Percentiles rank a stretch among this genome's conserved stretches.
Evolutionary conservation across 2,113 vertebrate species (phyloP).

Genomic region (Australoheros scitulus): DNA sequence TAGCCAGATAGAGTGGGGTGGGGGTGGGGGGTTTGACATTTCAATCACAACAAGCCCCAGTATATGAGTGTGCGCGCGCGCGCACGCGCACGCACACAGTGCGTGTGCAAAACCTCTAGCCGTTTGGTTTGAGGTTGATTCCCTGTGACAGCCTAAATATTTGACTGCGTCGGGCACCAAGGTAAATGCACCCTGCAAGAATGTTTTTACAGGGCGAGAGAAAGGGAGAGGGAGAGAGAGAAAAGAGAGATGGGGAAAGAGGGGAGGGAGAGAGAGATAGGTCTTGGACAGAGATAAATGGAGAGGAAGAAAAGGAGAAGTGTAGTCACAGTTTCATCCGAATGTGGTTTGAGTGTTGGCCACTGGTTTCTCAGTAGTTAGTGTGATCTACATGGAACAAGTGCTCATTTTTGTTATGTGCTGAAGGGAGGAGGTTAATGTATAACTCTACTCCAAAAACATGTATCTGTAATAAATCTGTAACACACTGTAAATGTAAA

Average conservation of each 20-base stretch:
- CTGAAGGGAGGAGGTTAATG: not conserved
- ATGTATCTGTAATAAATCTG: not conserved
- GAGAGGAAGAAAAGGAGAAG: slow-evolving; percentile 4
- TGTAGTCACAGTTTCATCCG: slow-evolving; percentile 16
- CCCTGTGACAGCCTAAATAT: slow-evolving; percentile 81
- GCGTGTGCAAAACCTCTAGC: slow-evolving; percentile 46
- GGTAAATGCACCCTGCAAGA: slow-evolving; percentile 73
- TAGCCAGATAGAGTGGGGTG: slow-evolving; percentile 24
- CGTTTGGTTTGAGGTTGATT: slow-evolving; percentile 81
- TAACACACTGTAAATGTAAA: not conserved
- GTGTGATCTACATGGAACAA: not conserved
- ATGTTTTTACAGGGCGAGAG: slow-evolving; percentile 70
- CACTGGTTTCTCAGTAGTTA: not conserved
- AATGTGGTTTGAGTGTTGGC: slow-evolving; percentile 23
- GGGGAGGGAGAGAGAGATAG: not conserved
- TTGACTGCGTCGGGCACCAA: slow-evolving; percentile 75
- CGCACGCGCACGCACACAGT: not conserved
- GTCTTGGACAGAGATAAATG: slow-evolving; percentile 45
- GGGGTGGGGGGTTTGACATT: slow-evolving; percentile 42
- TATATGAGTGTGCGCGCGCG: not conserved
- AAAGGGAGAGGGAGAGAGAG: slow-evolving; percentile 27
- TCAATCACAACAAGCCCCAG: slow-evolving; percentile 61
- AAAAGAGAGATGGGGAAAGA: not conserved
- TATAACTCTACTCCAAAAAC: not conserved
- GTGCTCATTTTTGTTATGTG: not conserved